phyloP scores from a whole-genome alignment of 1,140 invertebrate genomes.

The Atta colombica region DNA sequence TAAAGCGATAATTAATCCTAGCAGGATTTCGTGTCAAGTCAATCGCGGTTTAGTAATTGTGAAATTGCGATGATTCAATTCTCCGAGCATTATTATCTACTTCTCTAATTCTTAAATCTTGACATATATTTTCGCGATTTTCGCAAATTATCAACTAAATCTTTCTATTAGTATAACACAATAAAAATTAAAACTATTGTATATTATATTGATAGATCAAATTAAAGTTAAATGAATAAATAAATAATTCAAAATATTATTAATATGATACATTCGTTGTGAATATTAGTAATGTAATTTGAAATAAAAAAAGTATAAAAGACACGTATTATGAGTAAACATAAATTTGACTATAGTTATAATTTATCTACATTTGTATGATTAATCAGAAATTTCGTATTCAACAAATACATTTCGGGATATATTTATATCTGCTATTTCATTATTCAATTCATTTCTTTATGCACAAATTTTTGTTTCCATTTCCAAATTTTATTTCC shows the following conservation, averaged over 20 bases:
- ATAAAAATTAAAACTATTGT: no score
- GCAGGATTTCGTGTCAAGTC: conserved; percentile 66
- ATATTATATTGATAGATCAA: background rate
- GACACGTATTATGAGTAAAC: background rate
- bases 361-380: background rate
- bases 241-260: background rate
- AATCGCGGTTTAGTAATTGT: conserved; percentile 38
- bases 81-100: no score
- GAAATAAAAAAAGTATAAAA: background rate
- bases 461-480: background rate
- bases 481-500: background rate
- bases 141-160: background rate
- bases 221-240: background rate
- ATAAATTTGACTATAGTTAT: background rate
- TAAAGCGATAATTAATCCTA: conserved; percentile 82
- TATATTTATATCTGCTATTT: background rate
- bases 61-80: conserved; percentile 67
- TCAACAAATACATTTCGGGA: background rate
- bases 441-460: background rate
- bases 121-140: no score
- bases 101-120: conserved; percentile 54
- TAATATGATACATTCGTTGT: background rate
- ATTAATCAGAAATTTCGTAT: background rate
- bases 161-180: background rate
- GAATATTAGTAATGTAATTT: background rate